These are phyloP conservation scores for Potamarius usumacintae DNA, from an alignment of 2,113 vertebrate genomes.

Conservation along the genomic window DNA sequence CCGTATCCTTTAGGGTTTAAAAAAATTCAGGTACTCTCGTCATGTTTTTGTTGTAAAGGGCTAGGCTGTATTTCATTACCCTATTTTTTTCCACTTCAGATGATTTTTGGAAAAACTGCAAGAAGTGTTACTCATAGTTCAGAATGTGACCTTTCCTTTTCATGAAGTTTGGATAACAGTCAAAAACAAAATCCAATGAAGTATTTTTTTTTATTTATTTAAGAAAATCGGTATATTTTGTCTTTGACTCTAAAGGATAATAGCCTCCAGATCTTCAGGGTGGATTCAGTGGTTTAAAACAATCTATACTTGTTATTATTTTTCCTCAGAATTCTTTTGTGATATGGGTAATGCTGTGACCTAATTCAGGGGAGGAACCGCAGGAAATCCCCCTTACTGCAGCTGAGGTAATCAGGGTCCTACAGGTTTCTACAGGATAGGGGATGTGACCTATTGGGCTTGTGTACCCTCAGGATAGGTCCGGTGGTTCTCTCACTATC, in stretches of 20 bases:
- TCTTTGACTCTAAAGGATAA: constrained; percentile 59
- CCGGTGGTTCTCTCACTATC: constrained; percentile 22
- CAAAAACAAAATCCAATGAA: constrained; percentile 59
- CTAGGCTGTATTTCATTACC: constrained; percentile 31
- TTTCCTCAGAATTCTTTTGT: constrained; percentile 61
- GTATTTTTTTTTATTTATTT: background rate
- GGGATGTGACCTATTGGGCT: constrained; percentile 38
- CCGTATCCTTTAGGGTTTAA: constrained; percentile 4
- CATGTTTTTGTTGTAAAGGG: constrained; percentile 31
- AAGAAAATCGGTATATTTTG: constrained; percentile 58
- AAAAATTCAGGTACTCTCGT: constrained; percentile 7
- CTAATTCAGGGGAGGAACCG: constrained; percentile 72
- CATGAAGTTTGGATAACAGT: constrained; percentile 45
- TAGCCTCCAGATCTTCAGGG: constrained; percentile 64
- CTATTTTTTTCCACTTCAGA: constrained; percentile 8
- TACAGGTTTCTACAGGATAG: constrained; percentile 49
- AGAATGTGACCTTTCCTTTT: constrained; percentile 27
- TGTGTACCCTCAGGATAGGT: background rate
- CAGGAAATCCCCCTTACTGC: constrained; percentile 72
- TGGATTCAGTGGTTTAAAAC: constrained; percentile 57
- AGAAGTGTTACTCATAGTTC: constrained; percentile 40
- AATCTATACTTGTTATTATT: constrained; percentile 65
- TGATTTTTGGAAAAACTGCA: constrained; percentile 34
- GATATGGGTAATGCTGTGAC: constrained; percentile 67
- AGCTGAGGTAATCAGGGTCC: constrained; percentile 53